Conservation (phyloP, 2,113 vertebrate genomes). For the Spea bombifrons region DNA sequence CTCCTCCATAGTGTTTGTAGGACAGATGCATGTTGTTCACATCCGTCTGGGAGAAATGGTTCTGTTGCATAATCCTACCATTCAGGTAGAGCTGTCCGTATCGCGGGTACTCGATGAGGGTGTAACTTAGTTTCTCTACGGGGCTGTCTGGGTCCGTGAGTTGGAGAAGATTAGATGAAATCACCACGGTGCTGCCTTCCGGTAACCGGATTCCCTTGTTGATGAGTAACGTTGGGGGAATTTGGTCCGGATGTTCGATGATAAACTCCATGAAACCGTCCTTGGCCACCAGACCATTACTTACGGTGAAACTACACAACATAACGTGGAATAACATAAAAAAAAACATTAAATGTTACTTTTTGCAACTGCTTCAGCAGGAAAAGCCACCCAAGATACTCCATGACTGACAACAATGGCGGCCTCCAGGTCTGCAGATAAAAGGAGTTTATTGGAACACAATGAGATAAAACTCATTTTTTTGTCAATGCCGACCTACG, state of each 20-base stretch:
- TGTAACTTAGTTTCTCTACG: constrained; percentile 54
- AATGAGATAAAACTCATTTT: too few species aligned
- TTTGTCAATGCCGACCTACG: too few species aligned
- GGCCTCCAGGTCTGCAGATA: too few species aligned
- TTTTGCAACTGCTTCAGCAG: too few species aligned
- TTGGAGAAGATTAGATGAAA: constrained; percentile 56
- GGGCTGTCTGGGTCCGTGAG: constrained; percentile 64
- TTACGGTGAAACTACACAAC: constrained; percentile 66
- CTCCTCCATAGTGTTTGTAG: constrained; percentile 56
- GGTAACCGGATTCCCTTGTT: constrained; percentile 60
- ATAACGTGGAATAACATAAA: neutral
- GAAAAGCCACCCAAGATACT: too few species aligned
- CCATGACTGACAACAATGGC: too few species aligned
- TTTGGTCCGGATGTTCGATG: constrained; percentile 59
- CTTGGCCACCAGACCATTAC: constrained; percentile 61
- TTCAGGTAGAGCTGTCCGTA: constrained; percentile 59
- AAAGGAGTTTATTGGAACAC: too few species aligned
- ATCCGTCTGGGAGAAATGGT: constrained; percentile 62
- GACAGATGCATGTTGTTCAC: constrained; percentile 60
- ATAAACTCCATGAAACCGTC: constrained; percentile 53
- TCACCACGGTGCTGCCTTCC: constrained; percentile 51
- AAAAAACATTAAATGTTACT: too few species aligned
- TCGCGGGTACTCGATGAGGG: constrained; percentile 57
- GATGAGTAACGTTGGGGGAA: constrained; percentile 55
- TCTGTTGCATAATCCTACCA: constrained; percentile 44